These are phyloP conservation scores for Mesitornis unicolor DNA, from an alignment of 2,113 vertebrate species.

Conservation along the genomic window DNA sequence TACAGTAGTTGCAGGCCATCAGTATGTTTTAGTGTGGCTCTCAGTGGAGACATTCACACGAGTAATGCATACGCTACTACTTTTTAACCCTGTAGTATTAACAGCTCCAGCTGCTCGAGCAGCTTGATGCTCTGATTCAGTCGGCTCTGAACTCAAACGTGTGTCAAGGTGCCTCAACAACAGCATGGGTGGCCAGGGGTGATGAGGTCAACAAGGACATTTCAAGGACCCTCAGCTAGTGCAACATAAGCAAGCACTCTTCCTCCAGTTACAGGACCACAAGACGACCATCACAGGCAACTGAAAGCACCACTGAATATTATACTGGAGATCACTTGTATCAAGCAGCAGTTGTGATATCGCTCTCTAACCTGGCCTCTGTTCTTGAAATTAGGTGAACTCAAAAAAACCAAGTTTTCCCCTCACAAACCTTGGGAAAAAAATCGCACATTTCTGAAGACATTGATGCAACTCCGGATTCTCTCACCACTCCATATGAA, in stretches of 20 bases:
- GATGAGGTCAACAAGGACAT: background rate
- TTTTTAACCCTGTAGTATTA: background rate
- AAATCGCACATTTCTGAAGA: background rate
- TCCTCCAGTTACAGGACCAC: background rate
- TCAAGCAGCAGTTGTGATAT: background rate
- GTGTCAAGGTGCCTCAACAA: background rate
- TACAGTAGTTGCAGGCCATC: background rate
- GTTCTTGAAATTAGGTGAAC: background rate
- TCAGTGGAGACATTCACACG: background rate
- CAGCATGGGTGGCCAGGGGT: background rate
- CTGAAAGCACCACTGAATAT: background rate
- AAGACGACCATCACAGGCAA: background rate
- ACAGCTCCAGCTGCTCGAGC: background rate
- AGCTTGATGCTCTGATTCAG: background rate
- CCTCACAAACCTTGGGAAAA: background rate
- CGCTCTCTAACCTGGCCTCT: background rate
- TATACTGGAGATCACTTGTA: fast-evolving
- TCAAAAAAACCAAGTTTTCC: background rate
- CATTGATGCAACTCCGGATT: too few species aligned
- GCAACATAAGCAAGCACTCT: background rate
- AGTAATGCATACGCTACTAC: background rate
- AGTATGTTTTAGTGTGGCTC: background rate
- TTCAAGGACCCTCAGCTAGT: background rate
- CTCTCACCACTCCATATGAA: background rate
- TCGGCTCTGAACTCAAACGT: background rate